These are phyloP conservation scores for Paedocypris micromegethes DNA, from an alignment of 2,797 vertebrate species.

Conservation along the genomic window DNA sequence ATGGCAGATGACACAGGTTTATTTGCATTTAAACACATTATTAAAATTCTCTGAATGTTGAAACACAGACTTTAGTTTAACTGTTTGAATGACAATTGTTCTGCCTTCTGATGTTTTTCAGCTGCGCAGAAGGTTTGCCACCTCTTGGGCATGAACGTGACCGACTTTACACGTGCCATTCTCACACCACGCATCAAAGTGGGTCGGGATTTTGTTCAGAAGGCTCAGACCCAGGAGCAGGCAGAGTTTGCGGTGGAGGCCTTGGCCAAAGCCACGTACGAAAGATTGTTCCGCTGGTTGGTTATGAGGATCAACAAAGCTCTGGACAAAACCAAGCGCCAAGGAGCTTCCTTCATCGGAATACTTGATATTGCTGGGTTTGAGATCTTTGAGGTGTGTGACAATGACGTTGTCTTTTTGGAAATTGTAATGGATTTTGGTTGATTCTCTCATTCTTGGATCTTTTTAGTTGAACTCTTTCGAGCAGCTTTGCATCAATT, in stretches of 20 bases:
- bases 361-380: constrained; percentile 87
- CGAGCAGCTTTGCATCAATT: constrained; percentile 92
- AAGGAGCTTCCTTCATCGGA: constrained; percentile 83
- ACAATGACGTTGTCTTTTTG: neutral
- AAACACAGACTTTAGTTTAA: neutral
- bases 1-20: constrained; percentile 83
- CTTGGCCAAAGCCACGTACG: constrained; percentile 82
- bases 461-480: constrained; percentile 73
- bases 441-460: neutral
- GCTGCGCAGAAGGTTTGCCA: constrained; percentile 85
- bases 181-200: constrained; percentile 79
- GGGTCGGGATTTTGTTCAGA: constrained; percentile 82
- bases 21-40: neutral
- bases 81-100: neutral
- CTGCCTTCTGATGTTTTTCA: constrained; percentile 33
- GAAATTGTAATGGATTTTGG: neutral
- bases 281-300: constrained; percentile 83
- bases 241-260: constrained; percentile 84
- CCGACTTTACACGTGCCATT: constrained; percentile 78
- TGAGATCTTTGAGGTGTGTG: constrained; percentile 80
- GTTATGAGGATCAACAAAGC: constrained; percentile 86
- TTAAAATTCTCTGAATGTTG: neutral
- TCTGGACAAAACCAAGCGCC: constrained; percentile 83
- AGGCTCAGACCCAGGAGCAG: constrained; percentile 86
- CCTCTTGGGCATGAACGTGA: constrained; percentile 82